Conservation (phyloP, 1,140 invertebrate species). For the Brachionus plicatilis region DNA sequence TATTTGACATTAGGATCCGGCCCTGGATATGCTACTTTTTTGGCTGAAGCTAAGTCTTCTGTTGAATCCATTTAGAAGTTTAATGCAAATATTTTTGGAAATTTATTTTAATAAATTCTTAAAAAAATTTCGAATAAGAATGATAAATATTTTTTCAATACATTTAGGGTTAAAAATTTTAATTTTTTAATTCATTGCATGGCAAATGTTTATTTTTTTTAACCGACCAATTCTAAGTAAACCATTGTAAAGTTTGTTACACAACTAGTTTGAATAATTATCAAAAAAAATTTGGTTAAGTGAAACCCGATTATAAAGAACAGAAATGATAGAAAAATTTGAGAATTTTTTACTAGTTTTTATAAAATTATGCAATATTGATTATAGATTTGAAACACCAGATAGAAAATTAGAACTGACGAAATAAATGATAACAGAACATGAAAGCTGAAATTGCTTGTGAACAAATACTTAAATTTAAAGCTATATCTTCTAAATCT, state of each 20-base stretch:
- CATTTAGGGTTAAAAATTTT: neutral
- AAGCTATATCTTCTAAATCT: no score
- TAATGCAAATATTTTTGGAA: neutral
- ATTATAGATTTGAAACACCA: no score
- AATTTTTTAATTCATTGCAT: neutral
- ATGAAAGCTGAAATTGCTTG: no score
- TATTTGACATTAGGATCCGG: slow-evolving; percentile 25
- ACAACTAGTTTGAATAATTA: neutral
- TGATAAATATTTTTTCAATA: neutral
- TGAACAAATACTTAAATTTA: no score
- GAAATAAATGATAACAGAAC: no score
- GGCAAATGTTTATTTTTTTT: neutral
- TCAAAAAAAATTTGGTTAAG: no score
- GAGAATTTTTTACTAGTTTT: no score
- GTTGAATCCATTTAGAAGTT: neutral
- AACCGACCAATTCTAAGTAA: neutral
- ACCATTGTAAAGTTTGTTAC: neutral
- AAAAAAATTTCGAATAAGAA: neutral
- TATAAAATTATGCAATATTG: no score
- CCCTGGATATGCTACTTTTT: neutral
- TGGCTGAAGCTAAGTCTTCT: neutral
- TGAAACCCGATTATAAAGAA: no score
- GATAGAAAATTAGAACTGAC: no score
- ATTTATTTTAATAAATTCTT: slow-evolving; percentile 2
- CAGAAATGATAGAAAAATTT: no score